Percentiles rank a stretch among this genome's conserved stretches.
These are phyloP conservation scores for Drosophila phalerata DNA, from an alignment of 2,888 invertebrate genomes.

Conservation along the genomic window DNA sequence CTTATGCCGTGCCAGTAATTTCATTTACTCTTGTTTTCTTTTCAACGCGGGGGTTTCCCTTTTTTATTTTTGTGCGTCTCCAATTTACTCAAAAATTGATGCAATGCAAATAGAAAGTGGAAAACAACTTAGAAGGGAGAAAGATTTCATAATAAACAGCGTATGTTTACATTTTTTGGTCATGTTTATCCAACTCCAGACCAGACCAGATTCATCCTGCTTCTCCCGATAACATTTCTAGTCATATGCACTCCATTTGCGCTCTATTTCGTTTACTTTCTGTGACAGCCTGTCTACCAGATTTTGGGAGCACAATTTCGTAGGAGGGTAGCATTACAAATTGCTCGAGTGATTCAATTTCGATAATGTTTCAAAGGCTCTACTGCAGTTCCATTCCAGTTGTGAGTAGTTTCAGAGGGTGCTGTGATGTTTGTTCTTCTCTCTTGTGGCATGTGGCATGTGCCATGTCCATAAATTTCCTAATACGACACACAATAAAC, in stretches of 20 bases:
- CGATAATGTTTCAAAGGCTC: slow-evolving; percentile 61
- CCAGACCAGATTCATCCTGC: slow-evolving; percentile 24
- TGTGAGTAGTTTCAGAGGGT: neutral
- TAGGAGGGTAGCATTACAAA: slow-evolving; percentile 73
- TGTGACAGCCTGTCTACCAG: slow-evolving; percentile 51
- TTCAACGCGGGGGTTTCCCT: slow-evolving; percentile 20
- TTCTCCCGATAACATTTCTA: slow-evolving; percentile 5
- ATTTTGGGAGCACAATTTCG: slow-evolving; percentile 39
- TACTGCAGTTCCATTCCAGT: slow-evolving; percentile 6
- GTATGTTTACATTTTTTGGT: slow-evolving; percentile 66
- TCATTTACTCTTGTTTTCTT: slow-evolving; percentile 56
- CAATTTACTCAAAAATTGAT: slow-evolving; percentile 61
- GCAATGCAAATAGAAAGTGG: slow-evolving; percentile 61
- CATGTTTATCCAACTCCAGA: slow-evolving; percentile 28
- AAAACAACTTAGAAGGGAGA: slow-evolving; percentile 3
- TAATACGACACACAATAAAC: slow-evolving; percentile 54
- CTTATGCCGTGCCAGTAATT: slow-evolving; percentile 59
- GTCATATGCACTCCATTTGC: slow-evolving; percentile 22
- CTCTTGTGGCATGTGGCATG: slow-evolving; percentile 30
- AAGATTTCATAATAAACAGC: slow-evolving; percentile 32
- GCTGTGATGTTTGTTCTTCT: neutral
- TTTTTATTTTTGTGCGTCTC: slow-evolving; percentile 31
- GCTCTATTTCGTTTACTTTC: slow-evolving; percentile 28
- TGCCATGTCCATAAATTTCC: slow-evolving; percentile 49
- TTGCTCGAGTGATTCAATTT: slow-evolving; percentile 77